Base-by-base conservation (phyloP, 2,888 invertebrate species). In the Athalia rosae region DNA sequence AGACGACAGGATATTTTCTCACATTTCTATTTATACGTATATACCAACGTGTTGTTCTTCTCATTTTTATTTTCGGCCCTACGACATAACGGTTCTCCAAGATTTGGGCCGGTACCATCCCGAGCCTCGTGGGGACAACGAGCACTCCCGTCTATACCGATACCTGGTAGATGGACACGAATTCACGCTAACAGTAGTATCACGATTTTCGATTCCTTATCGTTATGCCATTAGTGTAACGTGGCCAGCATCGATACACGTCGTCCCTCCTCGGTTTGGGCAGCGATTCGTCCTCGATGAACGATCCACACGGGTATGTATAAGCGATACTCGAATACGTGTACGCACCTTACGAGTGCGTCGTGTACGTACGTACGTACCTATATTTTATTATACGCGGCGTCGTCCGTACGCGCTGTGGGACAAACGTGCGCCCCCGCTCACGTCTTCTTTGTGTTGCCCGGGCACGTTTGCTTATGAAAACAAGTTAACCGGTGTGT, bases 401-500 rank as follows among this genome's bases (percentile, higher is more conserved):
- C 61, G 13, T 47, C n/a, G 7, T 56, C 43, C 6, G 13, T 59
- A 58, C 58, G 45, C 67, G 41, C 8, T 58, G 58, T 58, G 13
- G 58, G 64, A 28, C 28, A 28, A 64, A 47, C 64, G 47, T 64
- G 64, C 64, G 64, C 67, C 67, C 71, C 69, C 41, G 61, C 77
- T 28, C 28, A 28, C 28, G 28, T 28, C 28, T 67, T 48, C 56
- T 77, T 77, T 43, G 77, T 69, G 77, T 69, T 58, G 59, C 77
- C 58, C 77, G 69, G 69, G 62, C 77, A 77, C 77, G 77, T 77
- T 73, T 62, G 63, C 73, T 73, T 77, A 77, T 73, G 73, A 77
- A 77, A 77, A 77, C 71, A 77, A 77, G 77, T 71, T 59, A 61
- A 69, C 69, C 48, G 61, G 74, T 74, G 74, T 74, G 74, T 74